Evolutionary conservation across 2,888 invertebrate species (phyloP).

Genomic region (Cantharis rustica): DNA sequence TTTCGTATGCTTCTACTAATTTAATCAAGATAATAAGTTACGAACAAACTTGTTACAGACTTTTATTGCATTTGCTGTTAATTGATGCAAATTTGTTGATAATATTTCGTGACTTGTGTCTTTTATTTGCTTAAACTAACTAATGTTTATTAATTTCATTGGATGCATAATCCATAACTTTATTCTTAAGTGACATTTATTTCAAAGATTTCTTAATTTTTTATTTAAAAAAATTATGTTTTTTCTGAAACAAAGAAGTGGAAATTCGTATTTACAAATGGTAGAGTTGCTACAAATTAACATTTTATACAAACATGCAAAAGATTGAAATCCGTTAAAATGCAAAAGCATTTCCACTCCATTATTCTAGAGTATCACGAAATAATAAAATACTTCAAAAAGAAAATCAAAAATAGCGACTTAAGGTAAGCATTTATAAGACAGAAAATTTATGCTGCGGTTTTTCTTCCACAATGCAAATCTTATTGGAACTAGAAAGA

Average conservation of each 20-base stretch:
- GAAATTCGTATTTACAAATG: too few relatives aligned
- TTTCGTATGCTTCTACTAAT: background rate
- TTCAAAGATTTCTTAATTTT: too few relatives aligned
- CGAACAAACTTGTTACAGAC: background rate
- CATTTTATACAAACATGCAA: background rate
- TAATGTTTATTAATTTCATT: background rate
- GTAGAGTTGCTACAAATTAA: too few relatives aligned
- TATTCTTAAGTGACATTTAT: too few relatives aligned
- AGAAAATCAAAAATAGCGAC: background rate
- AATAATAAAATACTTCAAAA: background rate
- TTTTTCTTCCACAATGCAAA: too few relatives aligned
- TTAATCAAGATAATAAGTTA: background rate
- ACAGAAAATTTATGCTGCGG: too few relatives aligned
- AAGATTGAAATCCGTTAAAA: background rate
- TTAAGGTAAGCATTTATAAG: background rate
- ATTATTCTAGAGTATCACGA: background rate
- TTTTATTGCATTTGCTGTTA: background rate
- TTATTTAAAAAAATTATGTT: too few relatives aligned
- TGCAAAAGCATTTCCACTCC: background rate
- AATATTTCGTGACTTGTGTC: background rate
- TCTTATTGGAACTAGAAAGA: too few relatives aligned
- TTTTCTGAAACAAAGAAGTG: too few relatives aligned
- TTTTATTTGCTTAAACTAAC: background rate
- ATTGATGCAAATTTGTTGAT: background rate
- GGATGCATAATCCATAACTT: background rate